Percentiles rank a stretch among this genome's conserved stretches.
These are phyloP conservation scores for Mallateleia sp. DNA, from an alignment of 2,888 invertebrate genomes.

Conservation along the genomic window DNA sequence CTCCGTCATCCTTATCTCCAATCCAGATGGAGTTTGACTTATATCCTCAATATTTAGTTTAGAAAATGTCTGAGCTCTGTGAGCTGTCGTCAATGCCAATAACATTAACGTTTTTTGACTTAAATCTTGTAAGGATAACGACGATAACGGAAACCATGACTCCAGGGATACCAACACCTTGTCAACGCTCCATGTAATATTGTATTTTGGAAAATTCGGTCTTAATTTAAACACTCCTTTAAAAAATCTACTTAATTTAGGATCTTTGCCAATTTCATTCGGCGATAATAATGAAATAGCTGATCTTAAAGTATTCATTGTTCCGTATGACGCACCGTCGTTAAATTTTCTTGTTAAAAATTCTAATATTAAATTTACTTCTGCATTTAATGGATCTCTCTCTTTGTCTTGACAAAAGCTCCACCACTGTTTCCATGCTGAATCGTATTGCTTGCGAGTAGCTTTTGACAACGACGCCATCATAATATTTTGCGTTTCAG, in stretches of 20 bases:
- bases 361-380: constrained; percentile 30
- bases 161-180: constrained; percentile 36
- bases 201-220: constrained; percentile 56
- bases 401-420: constrained; percentile 53
- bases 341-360: constrained; percentile 54
- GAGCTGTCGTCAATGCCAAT: constrained; percentile 36
- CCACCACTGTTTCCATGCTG: constrained; percentile 77
- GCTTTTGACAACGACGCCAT: constrained; percentile 68
- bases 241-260: no score
- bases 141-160: constrained; percentile 25
- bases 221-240: constrained; percentile 56
- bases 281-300: constrained; percentile 53
- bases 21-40: neutral
- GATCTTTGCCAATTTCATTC: no score
- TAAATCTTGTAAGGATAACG: constrained; percentile 38
- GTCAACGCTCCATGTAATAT: constrained; percentile 58
- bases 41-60: constrained; percentile 58
- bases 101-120: constrained; percentile 17
- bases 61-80: constrained; percentile 50
- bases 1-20: constrained; percentile 30
- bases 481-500: constrained; percentile 83
- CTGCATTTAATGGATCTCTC: constrained; percentile 21
- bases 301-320: constrained; percentile 59
- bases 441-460: constrained; percentile 77
- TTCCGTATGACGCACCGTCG: constrained; percentile 58